These are phyloP conservation scores for Timandra comae DNA, from an alignment of 2,888 invertebrate species.

Conservation along the genomic window DNA sequence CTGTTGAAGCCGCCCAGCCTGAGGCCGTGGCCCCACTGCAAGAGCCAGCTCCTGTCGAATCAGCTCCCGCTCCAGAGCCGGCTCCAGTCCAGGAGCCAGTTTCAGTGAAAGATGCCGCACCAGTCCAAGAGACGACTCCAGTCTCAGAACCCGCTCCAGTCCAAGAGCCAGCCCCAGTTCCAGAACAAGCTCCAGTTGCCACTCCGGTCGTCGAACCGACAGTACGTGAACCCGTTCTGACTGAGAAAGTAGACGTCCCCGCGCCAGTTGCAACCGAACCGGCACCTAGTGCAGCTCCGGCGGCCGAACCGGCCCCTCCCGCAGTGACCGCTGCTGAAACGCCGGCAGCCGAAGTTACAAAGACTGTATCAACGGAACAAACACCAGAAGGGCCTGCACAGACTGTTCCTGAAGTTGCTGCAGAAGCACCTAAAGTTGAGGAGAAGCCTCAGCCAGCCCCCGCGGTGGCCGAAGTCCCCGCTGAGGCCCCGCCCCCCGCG, in stretches of 20 bases:
- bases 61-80: constrained; percentile 8
- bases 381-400: constrained; percentile 8
- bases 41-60: constrained; percentile 5
- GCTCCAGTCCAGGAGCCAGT: constrained; percentile 8
- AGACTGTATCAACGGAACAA: constrained; percentile 9
- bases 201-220: constrained; percentile 7
- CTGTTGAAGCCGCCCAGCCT: constrained; percentile 16
- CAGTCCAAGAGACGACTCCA: background rate
- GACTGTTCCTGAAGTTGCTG: background rate
- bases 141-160: background rate
- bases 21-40: constrained; percentile 16
- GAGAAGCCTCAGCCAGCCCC: constrained; percentile 6
- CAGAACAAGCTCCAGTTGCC: constrained; percentile 7
- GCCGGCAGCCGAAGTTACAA: constrained; percentile 18
- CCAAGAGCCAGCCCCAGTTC: background rate
- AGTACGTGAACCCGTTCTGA: constrained; percentile 10
- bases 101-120: constrained; percentile 1
- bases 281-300: constrained; percentile 17
- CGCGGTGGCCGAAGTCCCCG: constrained; percentile 7
- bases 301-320: constrained; percentile 10
- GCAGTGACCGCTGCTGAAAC: constrained; percentile 17
- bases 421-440: constrained; percentile 11
- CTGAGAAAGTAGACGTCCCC: constrained; percentile 12
- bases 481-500: constrained; percentile 10
- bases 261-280: constrained; percentile 16